phyloP scores from a whole-genome alignment of 2,888 invertebrate species.

The Agrotis ipsilon region DNA sequence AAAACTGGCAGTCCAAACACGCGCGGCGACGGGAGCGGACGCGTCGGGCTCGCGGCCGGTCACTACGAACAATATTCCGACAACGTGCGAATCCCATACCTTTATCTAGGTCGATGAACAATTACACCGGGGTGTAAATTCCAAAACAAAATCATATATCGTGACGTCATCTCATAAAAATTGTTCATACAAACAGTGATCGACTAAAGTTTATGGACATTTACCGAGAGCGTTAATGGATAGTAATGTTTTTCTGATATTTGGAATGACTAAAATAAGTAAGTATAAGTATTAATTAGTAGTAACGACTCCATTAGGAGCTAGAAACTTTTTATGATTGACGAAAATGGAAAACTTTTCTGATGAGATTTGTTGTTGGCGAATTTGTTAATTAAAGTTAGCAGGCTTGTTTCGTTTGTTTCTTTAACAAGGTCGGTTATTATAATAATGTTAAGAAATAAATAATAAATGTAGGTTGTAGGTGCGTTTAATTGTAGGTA shows the following conservation, averaged over 20 bases:
- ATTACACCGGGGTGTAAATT: conserved; percentile 73
- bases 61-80: conserved; percentile 64
- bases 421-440: conserved; percentile 33
- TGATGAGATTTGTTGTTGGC: conserved; percentile 61
- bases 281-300: conserved; percentile 70
- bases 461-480: neutral
- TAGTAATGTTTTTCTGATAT: conserved; percentile 78
- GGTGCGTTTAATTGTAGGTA: neutral
- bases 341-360: conserved; percentile 54
- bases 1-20: conserved; percentile 77
- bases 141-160: conserved; percentile 66
- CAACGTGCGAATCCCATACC: conserved; percentile 66
- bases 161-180: conserved; percentile 65
- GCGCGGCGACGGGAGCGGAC: conserved; percentile 75
- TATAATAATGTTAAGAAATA: conserved; percentile 2
- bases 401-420: conserved; percentile 40
- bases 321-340: conserved; percentile 46
- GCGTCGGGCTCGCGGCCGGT: conserved; percentile 60
- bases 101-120: conserved; percentile 75
- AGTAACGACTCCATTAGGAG: conserved; percentile 17
- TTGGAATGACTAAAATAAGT: conserved; percentile 88
- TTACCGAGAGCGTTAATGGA: conserved; percentile 75
- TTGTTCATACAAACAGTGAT: conserved; percentile 63
- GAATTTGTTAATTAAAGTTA: conserved; percentile 61
- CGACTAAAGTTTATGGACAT: conserved; percentile 67